A percentile compares a stretch with the other conserved stretches of the same genome.
Conservation (phyloP, 2,797 vertebrate species). For the Lates japonicus region DNA sequence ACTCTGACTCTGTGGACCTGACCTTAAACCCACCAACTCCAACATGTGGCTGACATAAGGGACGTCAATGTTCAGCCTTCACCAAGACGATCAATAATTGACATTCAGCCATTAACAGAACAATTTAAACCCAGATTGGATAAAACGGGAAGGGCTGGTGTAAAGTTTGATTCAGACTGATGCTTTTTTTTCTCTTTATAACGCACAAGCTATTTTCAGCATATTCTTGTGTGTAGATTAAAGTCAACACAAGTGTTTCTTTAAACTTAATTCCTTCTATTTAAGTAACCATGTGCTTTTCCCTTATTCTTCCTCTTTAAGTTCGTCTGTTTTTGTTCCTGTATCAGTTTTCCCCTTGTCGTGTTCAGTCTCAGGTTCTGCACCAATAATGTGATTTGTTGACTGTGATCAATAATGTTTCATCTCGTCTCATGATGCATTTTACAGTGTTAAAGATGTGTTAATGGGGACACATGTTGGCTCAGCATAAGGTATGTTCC, state of each 20-base stretch:
- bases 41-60: conserved; percentile 26
- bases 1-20: conserved; percentile 66
- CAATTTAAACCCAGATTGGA: conserved; percentile 24
- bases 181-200: neutral
- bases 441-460: conserved; percentile 26
- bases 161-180: neutral
- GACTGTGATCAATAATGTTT: conserved; percentile 35
- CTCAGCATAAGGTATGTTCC: conserved; percentile 6
- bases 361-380: neutral
- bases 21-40: conserved; percentile 60
- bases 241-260: neutral
- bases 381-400: conserved; percentile 26
- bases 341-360: neutral
- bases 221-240: neutral
- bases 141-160: conserved; percentile 1
- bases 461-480: conserved; percentile 25
- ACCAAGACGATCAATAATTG: conserved; percentile 46
- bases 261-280: neutral
- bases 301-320: neutral
- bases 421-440: conserved; percentile 12
- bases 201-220: neutral
- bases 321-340: neutral
- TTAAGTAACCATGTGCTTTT: neutral
- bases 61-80: conserved; percentile 45
- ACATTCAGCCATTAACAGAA: conserved; percentile 35